phyloP scores from a whole-genome alignment of 2,113 vertebrate species.

The Osmerus eperlanus region DNA sequence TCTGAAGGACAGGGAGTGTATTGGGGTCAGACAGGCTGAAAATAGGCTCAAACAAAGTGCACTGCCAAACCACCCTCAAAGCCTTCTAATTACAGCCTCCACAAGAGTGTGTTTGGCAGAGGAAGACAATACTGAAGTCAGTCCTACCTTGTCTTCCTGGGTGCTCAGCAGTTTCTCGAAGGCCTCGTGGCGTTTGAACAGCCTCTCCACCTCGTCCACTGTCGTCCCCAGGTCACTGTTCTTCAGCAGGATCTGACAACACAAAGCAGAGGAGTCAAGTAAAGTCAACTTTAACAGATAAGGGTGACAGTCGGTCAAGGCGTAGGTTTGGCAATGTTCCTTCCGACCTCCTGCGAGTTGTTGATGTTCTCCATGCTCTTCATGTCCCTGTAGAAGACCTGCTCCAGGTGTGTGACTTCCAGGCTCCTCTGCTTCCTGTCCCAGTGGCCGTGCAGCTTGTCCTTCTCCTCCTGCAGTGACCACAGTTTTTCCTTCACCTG shows the following conservation, averaged over 20 bases:
- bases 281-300: not conserved
- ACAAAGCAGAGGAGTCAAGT: not conserved
- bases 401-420: slow-evolving; percentile 72
- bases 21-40: not conserved
- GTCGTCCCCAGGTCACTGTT: slow-evolving; percentile 75
- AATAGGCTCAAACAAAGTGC: not conserved
- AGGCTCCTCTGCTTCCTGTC: slow-evolving; percentile 72
- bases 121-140: slow-evolving; percentile 48
- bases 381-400: slow-evolving; percentile 80
- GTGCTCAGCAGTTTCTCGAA: slow-evolving; percentile 85
- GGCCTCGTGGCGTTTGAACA: slow-evolving; percentile 80
- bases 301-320: no score
- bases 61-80: no score
- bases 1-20: slow-evolving; percentile 55
- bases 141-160: slow-evolving; percentile 84
- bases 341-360: slow-evolving; percentile 79
- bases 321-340: not conserved
- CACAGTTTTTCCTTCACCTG: slow-evolving; percentile 70
- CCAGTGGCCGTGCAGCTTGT: slow-evolving; percentile 76
- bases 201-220: slow-evolving; percentile 77
- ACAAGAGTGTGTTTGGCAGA: not conserved
- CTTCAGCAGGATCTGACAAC: slow-evolving; percentile 76
- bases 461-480: slow-evolving; percentile 62
- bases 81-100: no score
- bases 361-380: slow-evolving; percentile 73